phyloP scores from a whole-genome alignment of 2,113 vertebrate species.

The Vombatus ursinus region DNA sequence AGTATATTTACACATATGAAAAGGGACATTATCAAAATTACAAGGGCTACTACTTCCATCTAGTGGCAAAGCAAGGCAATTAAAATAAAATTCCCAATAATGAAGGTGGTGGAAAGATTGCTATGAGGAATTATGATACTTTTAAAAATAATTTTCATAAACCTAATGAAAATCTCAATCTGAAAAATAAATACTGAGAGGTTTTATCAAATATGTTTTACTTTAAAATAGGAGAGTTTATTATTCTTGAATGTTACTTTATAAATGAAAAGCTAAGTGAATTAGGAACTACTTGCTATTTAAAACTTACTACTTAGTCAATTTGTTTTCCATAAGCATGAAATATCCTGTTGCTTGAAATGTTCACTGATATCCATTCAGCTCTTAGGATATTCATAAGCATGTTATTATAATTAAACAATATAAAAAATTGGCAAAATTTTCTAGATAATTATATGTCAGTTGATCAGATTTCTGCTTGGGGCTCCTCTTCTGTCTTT shows the following conservation, averaged over 20 bases:
- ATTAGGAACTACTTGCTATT: not conserved
- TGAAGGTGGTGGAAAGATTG: not conserved
- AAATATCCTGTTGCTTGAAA: not conserved
- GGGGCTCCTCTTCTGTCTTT: not conserved
- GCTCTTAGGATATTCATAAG: not conserved
- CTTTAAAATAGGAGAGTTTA: not conserved
- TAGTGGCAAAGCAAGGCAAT: conserved; percentile 76
- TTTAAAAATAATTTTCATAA: not conserved
- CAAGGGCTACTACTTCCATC: conserved; percentile 81
- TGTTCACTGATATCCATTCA: not conserved
- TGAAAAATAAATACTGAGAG: not conserved
- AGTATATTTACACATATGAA: not conserved
- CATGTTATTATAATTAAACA: not conserved
- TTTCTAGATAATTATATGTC: not conserved
- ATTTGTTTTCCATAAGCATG: conserved; percentile 21
- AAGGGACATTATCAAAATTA: conserved; percentile 44
- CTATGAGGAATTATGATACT: conserved; percentile 31
- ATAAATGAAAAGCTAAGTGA: not conserved
- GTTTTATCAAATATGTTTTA: not conserved
- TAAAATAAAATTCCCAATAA: not conserved
- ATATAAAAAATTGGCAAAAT: not conserved
- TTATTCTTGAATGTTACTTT: conserved; percentile 4
- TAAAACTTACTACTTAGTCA: not conserved
- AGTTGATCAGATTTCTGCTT: not conserved
- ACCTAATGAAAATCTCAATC: not conserved